Percentiles rank a stretch among this genome's conserved stretches.
Evolutionary conservation across 2,113 vertebrate species (phyloP).

Genomic region (Anthoscopus minutus): DNA sequence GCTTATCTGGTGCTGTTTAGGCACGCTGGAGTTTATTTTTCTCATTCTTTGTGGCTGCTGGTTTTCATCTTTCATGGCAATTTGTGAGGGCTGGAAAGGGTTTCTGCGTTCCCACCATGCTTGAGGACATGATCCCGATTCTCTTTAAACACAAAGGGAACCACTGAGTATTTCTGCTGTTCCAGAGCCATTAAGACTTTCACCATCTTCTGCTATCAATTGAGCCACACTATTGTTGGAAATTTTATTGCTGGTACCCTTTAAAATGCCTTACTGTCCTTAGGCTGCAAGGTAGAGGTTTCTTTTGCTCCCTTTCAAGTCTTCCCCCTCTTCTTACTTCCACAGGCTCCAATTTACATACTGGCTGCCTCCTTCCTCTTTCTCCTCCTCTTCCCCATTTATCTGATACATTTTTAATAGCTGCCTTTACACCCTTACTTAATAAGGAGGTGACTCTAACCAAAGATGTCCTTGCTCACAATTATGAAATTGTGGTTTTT

Average conservation of each 20-base stretch:
- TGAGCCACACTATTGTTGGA: neutral
- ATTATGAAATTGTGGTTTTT: neutral
- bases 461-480: neutral
- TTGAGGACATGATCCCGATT: neutral
- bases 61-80: neutral
- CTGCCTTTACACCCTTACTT: neutral
- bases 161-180: neutral
- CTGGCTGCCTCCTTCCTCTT: neutral
- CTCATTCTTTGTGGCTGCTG: neutral
- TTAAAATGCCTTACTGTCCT: neutral
- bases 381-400: neutral
- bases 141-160: neutral
- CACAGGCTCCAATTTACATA: neutral
- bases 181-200: neutral
- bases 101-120: neutral
- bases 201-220: neutral
- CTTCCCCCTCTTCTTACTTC: neutral
- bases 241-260: neutral
- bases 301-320: neutral
- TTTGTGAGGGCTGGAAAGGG: neutral
- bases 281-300: neutral
- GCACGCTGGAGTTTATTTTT: neutral
- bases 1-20: neutral
- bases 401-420: neutral
- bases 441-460: neutral